Base-by-base conservation (phyloP, 2,113 vertebrate genomes). In the Xiphorhynchus elegans region DNA sequence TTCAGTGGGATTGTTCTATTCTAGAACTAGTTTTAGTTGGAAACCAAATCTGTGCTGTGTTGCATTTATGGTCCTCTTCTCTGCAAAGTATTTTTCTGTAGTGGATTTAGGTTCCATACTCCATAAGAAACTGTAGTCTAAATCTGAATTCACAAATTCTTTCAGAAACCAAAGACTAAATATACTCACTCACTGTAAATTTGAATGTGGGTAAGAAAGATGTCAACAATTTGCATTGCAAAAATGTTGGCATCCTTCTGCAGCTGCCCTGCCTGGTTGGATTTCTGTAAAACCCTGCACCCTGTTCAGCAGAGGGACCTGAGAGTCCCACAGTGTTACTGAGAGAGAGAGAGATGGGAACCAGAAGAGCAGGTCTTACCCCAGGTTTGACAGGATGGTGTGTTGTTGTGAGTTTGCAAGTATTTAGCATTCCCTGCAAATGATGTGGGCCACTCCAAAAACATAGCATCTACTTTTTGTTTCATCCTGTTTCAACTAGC, bases 311-410 rank as follows among this genome's bases (percentile, higher is more conserved):
- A 73, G 49, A 44, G 14, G 17, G 8, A 58, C 42, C 25, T n/a
- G 28, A 23, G 11, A 39, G 24, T 28, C 19, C 24, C 29, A 20
- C 0, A 1, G 0, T n/a, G 17, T 46, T 26, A 11, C 40, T 6
- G 14, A 55, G 25, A 24, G 35, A 58, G 11, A 39, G 11, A 35
- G 14, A 26, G 10, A 10, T 23, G 13, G 42, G 15, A 60, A 52
- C 11, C 9, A 37, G 50, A 40, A 39, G 14, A 84, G 15, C 13
- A 33, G 7, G 5, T 66, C 53, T 68, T 42, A 25, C 11, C 44
- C 40, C 28, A 28, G 17, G 19, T 42, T 89, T 66, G 24, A 25
- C 23, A 33, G 19, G 8, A 37, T 79, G 24, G 3, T 37, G 5
- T 52, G 13, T 44, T 79, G 29, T 53, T 92, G 25, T 40, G 59